Evolutionary conservation across 2,113 vertebrate genomes (phyloP).

Genomic region (Arothron firmamentum): DNA sequence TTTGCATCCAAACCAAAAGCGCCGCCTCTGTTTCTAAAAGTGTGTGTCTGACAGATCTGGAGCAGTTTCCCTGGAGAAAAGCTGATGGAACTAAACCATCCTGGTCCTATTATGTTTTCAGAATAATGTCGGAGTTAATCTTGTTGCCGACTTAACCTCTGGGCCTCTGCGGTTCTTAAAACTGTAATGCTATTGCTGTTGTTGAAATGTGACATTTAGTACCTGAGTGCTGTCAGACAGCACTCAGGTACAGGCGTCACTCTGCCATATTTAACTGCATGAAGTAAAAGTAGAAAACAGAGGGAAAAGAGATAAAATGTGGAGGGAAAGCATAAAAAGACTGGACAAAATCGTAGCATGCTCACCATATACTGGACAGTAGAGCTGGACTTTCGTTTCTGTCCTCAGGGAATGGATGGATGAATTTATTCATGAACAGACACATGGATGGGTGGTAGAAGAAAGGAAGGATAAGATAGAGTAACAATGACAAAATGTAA

Average conservation of each 20-base stretch:
- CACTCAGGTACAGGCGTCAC: neutral
- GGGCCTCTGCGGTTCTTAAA: neutral
- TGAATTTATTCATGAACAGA: conserved; percentile 36
- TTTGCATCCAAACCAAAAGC: conserved; percentile 1
- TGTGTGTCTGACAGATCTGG: conserved; percentile 37
- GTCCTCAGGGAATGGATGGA: conserved; percentile 53
- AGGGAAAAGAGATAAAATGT: neutral
- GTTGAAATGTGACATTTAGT: neutral
- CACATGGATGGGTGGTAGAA: conserved; percentile 19
- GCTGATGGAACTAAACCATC: conserved; percentile 32
- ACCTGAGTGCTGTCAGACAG: neutral
- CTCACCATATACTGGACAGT: conserved; percentile 79
- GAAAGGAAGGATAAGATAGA: conserved; percentile 19
- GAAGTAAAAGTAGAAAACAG: neutral
- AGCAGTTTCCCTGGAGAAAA: conserved; percentile 35
- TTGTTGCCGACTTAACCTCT: neutral
- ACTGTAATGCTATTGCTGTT: neutral
- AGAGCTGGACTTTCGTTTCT: conserved; percentile 81
- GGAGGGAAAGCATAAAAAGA: neutral
- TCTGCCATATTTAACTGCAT: neutral
- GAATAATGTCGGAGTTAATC: conserved; percentile 9
- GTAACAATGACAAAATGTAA: conserved; percentile 42
- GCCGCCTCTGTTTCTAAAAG: conserved; percentile 13
- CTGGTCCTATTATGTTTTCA: neutral
- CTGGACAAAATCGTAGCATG: conserved; percentile 44